Evolutionary conservation across 1,140 invertebrate genomes (phyloP), one percentile per base, ranked within the genome.

Genomic region (Pogonomyrmex californicus): DNA sequence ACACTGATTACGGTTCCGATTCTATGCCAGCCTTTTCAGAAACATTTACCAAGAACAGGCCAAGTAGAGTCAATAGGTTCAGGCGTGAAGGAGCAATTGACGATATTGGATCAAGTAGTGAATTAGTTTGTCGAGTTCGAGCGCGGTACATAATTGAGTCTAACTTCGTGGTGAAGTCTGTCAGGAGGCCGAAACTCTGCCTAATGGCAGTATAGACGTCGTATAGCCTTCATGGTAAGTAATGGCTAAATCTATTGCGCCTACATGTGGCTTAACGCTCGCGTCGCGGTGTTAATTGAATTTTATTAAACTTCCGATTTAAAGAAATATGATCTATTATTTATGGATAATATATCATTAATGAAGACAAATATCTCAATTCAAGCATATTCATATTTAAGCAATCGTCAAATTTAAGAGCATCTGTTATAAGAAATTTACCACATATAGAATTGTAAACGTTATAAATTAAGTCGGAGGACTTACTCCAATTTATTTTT

Each of bases 101-200:
- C 56, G 65, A 75, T 89, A 79, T 90, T 87, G 85, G 75, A 88
- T 90, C 82, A 90, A 87, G 68, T 70, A 81, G 33, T 78, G 70
- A 78, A 88, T 88, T 88, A 88, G 87, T 88, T 87, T 78, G 70
- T 87, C 58, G 88, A 90, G 78, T 90, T 89, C 23, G 88, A 63
- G 65, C 76, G 36, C 65, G 62, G 10, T 10, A 63, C 77, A 73
- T 88, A 90, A 90, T 88, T 86, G 77, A 83, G 47, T 82, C 70
- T 33, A 58, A 77, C 77, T 66, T 82, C 9, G 23, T 38, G n/a
- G 9, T 38, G 63, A 85, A 87, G 86, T 56, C 44, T 86, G 44
- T 88, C 87, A 66, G 70, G 44, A 47, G 60, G 75, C 17, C 71
- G 54, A 86, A 82, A 88, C 63, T 41, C 60, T 58, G 14, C 60